These are phyloP conservation scores for Ichneumoninae sp. DNA, from an alignment of 2,888 invertebrate species.

Conservation along the genomic window DNA sequence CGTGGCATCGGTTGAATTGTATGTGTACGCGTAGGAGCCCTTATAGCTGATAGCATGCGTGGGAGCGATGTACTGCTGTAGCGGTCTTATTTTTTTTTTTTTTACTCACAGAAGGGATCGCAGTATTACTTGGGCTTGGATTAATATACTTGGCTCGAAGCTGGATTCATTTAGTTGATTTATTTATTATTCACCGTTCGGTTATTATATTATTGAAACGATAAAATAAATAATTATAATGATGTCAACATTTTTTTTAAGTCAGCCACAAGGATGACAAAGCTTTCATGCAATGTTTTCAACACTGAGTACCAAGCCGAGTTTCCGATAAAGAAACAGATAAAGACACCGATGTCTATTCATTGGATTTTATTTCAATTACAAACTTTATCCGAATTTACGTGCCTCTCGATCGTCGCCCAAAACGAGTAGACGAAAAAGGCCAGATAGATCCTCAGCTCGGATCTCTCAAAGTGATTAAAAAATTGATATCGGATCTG, in stretches of 20 bases:
- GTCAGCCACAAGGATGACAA: constrained; percentile 31
- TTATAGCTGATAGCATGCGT: background rate
- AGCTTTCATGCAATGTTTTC: constrained; percentile 65
- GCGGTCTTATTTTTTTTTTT: too few relatives aligned
- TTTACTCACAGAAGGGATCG: too few relatives aligned
- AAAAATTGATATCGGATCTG: constrained; percentile 57
- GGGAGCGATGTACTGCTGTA: too few relatives aligned
- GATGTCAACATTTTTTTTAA: background rate
- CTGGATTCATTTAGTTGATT: constrained; percentile 9
- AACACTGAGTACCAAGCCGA: constrained; percentile 73
- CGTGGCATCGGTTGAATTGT: background rate
- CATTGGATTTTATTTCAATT: background rate
- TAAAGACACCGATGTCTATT: constrained; percentile 66
- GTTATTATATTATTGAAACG: background rate
- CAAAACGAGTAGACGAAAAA: constrained; percentile 69
- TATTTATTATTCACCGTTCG: background rate
- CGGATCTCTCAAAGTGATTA: constrained; percentile 63
- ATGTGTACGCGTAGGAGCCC: too few relatives aligned
- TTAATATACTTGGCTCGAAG: constrained; percentile 11
- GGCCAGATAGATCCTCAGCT: constrained; percentile 68
- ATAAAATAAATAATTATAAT: constrained; percentile 25
- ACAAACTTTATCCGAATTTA: background rate
- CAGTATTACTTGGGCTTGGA: too few relatives aligned
- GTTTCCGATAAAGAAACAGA: constrained; percentile 67
- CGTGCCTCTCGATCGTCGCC: constrained; percentile 66